phyloP scores from a whole-genome alignment of 2,888 invertebrate genomes.

The Cinara cedri region DNA sequence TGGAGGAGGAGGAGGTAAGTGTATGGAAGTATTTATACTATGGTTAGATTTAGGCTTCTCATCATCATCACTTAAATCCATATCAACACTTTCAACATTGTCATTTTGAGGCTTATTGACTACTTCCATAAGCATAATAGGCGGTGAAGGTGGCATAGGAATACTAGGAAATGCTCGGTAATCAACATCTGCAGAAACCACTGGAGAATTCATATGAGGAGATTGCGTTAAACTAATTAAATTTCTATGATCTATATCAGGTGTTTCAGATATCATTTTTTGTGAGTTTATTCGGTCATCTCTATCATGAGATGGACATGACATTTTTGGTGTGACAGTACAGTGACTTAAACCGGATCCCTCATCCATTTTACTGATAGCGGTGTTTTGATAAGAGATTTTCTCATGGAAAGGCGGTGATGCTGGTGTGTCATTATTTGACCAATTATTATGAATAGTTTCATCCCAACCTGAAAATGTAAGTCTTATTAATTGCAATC shows the following conservation, averaged over 20 bases:
- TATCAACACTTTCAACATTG: constrained; percentile 81
- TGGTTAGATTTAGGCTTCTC: constrained; percentile 52
- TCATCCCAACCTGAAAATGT: constrained; percentile 43
- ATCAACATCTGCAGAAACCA: constrained; percentile 58
- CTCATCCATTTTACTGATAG: constrained; percentile 24
- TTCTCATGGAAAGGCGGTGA: constrained; percentile 60
- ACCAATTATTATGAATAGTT: constrained; percentile 30
- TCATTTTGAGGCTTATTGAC: constrained; percentile 63
- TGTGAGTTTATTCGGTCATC: constrained; percentile 33
- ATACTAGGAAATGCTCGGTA: constrained; percentile 58
- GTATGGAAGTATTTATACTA: constrained; percentile 28
- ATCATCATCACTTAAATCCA: constrained; percentile 87
- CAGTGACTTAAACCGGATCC: not conserved
- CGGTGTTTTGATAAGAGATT: constrained; percentile 55
- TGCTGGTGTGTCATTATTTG: constrained; percentile 58
- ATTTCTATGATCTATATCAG: constrained; percentile 70
- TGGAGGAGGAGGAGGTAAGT: constrained; percentile 44
- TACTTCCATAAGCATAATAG: constrained; percentile 42
- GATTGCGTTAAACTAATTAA: constrained; percentile 82
- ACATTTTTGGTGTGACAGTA: not conserved
- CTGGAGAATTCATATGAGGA: constrained; percentile 58
- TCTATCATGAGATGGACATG: constrained; percentile 4
- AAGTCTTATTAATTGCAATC: not conserved
- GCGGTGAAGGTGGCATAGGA: constrained; percentile 54
- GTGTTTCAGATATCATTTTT: constrained; percentile 5